Base-by-base conservation (phyloP, 2,113 vertebrate species). In the Anser brachyrhynchus region DNA sequence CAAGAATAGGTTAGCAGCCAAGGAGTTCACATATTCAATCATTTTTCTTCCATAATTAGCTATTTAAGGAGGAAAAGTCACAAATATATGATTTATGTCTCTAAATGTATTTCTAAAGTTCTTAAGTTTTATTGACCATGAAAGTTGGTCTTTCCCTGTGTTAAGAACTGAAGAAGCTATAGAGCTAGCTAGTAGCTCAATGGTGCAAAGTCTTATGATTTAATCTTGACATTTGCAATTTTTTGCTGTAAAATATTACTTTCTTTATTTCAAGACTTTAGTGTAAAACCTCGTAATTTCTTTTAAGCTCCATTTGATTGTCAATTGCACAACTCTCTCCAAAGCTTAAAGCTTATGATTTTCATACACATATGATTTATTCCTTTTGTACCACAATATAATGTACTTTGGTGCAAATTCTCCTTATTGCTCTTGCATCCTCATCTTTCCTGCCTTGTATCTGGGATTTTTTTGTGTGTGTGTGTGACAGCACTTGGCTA, bases 81-180 rank as follows among this genome's bases (percentile, higher is more conserved):
- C 97, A 98, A 98, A 98, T 98, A 98, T 10, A 84, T 97, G 97
- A 98, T 96, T 98, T 97, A 98, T 98, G 75, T 95, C 35, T 17
- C 96, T 97, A 97, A 98, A 98, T 98, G 98, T 97, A 97, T 98
- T 98, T 98, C 97, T 98, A 97, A 98, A 98, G 97, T 98, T 98
- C 98, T 98, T 98, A 98, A 97, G 98, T 98, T 98, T 98, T 98
- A 98, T 98, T 98, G 98, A 98, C 97, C 98, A 98, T 98, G 98
- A 98, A 98, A 98, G 97, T 98, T 98, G 98, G 98, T 98, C 98
- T 98, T 98, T 98, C 97, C 95, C 97, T 94, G 96, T 97, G 97
- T 97, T 98, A 98, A 98, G 96, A 95, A 96, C 91, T 97, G 97
- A 95, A 96, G 97, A 96, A 97, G 96, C 96, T 96, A 95, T 96